Evolutionary conservation across 2,113 vertebrate genomes (phyloP), one percentile per base, ranked within the genome.

Genomic region (Gallinago jamesoni): DNA sequence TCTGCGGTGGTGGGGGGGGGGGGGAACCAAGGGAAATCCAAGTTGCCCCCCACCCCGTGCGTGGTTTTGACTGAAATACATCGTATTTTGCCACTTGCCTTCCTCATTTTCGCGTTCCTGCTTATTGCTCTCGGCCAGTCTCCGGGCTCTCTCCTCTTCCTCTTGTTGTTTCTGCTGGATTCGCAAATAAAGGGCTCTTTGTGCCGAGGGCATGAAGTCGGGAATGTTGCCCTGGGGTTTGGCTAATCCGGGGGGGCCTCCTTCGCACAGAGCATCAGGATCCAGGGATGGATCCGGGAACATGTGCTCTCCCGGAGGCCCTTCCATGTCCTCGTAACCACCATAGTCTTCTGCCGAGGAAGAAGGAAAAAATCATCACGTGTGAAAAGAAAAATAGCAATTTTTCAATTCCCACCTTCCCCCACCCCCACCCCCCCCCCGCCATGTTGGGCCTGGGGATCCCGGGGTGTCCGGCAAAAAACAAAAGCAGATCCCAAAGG

Each of bases 121-220:
- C 73, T 97, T 97, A 74, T 95, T 98, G 94, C 98, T 98, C 94
- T 99, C 99, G 1, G 98, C 98, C 68, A 99, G 97, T 57, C 99
- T 98, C 79, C 98, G 98, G 14, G 99, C 99, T 87, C 98, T 86
- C 88, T 99, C 99, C 85, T 99, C 99, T 89, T 99, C 99, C 68
- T 99, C 99, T 84, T 99, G 99, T 96, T 99, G 99, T 90, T 99
- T 99, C 95, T 99, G 99, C 89, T 99, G 99, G 95, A 99, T 99
- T 64, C 99, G 98, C 97, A 99, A 97, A 96, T 99, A 99, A 25
- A 99, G 98, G 19, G 99, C 99, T 7, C 99, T 97, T 93, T 99
- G 99, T 1, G 99, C 98, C 1, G 99, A 99, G 2, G 99, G 99
- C 93, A 99, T 96, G 97, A 99, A 99, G 94, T 99, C 99, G 0